Evolutionary conservation across 2,113 vertebrate species (phyloP).

Genomic region (Pyxicephalus adspersus): DNA sequence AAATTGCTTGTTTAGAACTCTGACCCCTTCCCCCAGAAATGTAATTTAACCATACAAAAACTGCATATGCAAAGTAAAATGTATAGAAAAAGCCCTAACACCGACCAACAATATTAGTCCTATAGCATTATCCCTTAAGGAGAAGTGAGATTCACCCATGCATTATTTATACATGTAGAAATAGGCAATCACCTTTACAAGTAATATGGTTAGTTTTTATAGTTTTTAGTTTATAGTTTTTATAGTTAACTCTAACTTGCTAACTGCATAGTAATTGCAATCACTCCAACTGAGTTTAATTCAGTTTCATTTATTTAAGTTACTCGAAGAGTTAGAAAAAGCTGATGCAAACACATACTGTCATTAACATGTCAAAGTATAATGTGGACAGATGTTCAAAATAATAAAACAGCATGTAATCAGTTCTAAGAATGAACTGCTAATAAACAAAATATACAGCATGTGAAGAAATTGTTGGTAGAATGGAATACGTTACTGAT

Average conservation of each 20-base stretch:
- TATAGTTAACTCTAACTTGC: too few species aligned
- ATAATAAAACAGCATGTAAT: conserved; percentile 39
- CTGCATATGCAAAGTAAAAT: conserved; percentile 33
- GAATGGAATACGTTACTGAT: background rate
- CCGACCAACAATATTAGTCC: conserved; percentile 46
- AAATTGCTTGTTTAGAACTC: conserved; percentile 19
- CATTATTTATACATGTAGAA: conserved; percentile 55
- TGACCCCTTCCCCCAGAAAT: conserved; percentile 18
- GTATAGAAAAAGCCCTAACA: conserved; percentile 34
- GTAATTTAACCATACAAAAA: conserved; percentile 44
- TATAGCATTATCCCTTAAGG: conserved; percentile 48
- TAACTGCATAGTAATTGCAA: conserved; percentile 44
- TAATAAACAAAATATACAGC: conserved; percentile 45
- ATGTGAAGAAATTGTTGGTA: background rate
- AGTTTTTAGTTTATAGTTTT: too few species aligned
- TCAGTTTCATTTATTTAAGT: conserved; percentile 50
- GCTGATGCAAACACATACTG: conserved; percentile 47
- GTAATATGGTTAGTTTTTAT: conserved; percentile 48
- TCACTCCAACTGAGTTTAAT: conserved; percentile 51
- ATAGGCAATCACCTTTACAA: conserved; percentile 53
- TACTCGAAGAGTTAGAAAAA: conserved; percentile 28
- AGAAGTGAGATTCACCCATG: conserved; percentile 48
- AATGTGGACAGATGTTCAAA: conserved; percentile 41
- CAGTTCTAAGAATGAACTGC: conserved; percentile 31
- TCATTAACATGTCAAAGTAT: conserved; percentile 45